Conservation (phyloP, 1,140 invertebrate species). For the Contarinia nasturtii region DNA sequence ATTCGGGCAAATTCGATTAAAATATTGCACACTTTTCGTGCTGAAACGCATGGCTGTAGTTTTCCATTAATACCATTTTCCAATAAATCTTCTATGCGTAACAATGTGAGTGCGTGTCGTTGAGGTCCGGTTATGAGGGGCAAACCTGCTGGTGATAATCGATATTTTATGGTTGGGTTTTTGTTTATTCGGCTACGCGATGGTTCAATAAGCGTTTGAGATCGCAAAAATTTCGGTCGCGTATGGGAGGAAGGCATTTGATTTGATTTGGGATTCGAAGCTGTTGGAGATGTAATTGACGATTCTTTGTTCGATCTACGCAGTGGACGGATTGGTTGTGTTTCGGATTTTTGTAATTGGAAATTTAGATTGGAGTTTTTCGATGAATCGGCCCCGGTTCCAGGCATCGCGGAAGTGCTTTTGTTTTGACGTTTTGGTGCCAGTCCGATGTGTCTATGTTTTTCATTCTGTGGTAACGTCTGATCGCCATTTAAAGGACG, state of each 20-base stretch:
- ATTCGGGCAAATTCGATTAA: conserved; percentile 60
- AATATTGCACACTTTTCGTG: conserved; percentile 48
- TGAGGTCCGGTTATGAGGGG: conserved; percentile 63
- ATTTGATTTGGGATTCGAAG: conserved; percentile 5
- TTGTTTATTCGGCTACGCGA: conserved; percentile 17
- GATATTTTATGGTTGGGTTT: conserved; percentile 16
- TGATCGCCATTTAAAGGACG: too few species aligned
- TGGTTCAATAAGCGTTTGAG: conserved; percentile 30
- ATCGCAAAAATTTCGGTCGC: conserved; percentile 24
- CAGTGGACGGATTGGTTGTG: neutral
- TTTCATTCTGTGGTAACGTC: neutral
- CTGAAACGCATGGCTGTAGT: conserved; percentile 28
- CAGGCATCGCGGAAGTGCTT: conserved; percentile 18
- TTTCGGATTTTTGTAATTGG: neutral
- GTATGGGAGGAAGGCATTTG: conserved; percentile 9
- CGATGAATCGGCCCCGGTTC: conserved; percentile 9
- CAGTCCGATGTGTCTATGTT: conserved; percentile 4
- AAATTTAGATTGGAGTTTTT: conserved; percentile 3
- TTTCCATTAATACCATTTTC: conserved; percentile 47
- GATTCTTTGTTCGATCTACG: neutral
- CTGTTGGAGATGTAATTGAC: conserved; percentile 11
- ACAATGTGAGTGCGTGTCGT: conserved; percentile 55
- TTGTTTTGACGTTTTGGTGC: conserved; percentile 22
- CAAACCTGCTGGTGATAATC: conserved; percentile 30
- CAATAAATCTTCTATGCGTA: conserved; percentile 66